These are phyloP conservation scores for Ostrea denselamellosa DNA, from an alignment of 1,140 invertebrate genomes.

Conservation along the genomic window DNA sequence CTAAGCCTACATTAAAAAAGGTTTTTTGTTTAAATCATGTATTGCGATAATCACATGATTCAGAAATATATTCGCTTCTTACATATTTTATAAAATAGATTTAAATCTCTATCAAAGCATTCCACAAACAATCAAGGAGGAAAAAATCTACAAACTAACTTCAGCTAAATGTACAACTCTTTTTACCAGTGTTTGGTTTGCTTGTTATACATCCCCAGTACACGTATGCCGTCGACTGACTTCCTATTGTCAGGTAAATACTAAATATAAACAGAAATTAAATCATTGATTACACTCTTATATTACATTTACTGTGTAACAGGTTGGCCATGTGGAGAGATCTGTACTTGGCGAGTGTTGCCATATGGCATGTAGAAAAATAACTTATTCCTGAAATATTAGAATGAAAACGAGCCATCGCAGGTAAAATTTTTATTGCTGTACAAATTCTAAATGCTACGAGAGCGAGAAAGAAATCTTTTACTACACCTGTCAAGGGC, in stretches of 20 bases:
- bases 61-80: too few relatives aligned
- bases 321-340: neutral
- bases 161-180: neutral
- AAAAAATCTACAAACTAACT: too few relatives aligned
- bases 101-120: too few relatives aligned
- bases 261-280: neutral
- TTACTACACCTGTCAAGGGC: too few relatives aligned
- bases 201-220: neutral
- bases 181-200: neutral
- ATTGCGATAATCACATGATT: too few relatives aligned
- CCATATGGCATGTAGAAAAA: constrained; percentile 7
- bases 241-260: constrained; percentile 30
- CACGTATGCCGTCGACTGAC: neutral
- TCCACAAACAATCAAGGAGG: too few relatives aligned
- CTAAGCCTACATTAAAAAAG: too few relatives aligned
- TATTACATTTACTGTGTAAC: neutral
- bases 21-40: too few relatives aligned
- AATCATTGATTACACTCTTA: neutral
- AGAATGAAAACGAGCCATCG: constrained; percentile 53
- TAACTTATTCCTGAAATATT: neutral
- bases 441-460: neutral
- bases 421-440: constrained; percentile 38
- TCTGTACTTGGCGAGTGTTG: neutral
- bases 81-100: too few relatives aligned
- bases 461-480: neutral